Conservation (phyloP, 2,113 vertebrate species). For the Bucco capensis region DNA sequence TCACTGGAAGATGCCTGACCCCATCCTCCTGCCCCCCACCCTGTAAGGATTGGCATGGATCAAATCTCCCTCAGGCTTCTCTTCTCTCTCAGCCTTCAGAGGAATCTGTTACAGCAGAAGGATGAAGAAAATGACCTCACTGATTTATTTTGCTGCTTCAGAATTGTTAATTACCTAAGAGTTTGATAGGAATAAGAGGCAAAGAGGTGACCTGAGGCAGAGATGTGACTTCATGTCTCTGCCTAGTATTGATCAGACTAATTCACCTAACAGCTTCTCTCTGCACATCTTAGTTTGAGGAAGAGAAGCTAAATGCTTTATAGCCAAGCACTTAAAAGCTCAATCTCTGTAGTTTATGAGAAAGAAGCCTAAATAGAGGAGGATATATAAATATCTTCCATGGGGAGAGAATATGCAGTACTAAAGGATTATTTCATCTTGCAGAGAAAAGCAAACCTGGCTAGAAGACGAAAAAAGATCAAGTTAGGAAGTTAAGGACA, state of each 20-base stretch:
- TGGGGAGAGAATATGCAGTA: not conserved
- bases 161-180: not conserved
- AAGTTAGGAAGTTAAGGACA: not conserved
- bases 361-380: slow-evolving; percentile 16
- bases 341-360: slow-evolving; percentile 26
- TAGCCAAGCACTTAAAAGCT: slow-evolving; percentile 4
- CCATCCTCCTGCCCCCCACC: too few relatives aligned
- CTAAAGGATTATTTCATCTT: slow-evolving; percentile 28
- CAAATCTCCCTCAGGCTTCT: too few relatives aligned
- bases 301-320: slow-evolving; percentile 22
- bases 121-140: not conserved
- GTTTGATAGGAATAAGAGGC: not conserved
- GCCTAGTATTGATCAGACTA: not conserved
- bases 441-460: not conserved
- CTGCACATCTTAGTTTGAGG: not conserved
- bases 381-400: slow-evolving; percentile 17
- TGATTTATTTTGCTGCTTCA: not conserved
- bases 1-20: too few relatives aligned
- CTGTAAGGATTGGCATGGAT: too few relatives aligned
- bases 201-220: not conserved
- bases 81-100: not conserved
- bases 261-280: not conserved
- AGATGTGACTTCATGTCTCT: not conserved
- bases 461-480: not conserved
- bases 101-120: not conserved